Conservation (phyloP, 2,888 invertebrate genomes). For the Litoditis marina region DNA sequence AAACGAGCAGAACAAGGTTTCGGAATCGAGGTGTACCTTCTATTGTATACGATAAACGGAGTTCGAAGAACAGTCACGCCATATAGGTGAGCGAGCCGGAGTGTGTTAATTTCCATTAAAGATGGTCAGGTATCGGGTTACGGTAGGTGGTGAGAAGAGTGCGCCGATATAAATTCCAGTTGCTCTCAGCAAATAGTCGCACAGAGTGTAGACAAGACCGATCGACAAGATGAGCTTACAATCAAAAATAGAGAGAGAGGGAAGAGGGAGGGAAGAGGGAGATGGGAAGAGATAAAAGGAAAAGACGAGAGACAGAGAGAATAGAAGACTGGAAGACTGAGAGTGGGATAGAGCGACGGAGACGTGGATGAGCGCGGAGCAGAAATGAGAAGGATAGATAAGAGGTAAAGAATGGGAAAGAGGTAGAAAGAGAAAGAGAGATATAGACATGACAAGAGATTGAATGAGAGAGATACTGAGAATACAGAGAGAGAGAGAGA, state of each 20-base stretch:
- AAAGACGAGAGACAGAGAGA: slow-evolving; percentile 4
- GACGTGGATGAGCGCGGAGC: not conserved
- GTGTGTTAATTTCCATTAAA: too few relatives aligned
- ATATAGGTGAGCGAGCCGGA: too few relatives aligned
- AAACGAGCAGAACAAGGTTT: not conserved
- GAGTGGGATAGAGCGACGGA: not conserved
- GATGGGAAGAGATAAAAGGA: slow-evolving; percentile 1
- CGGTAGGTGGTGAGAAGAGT: slow-evolving; percentile 5
- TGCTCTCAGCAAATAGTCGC: slow-evolving; percentile 3
- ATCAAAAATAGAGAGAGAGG: slow-evolving; percentile 1
- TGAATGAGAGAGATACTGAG: slow-evolving; percentile 53
- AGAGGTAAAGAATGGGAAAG: not conserved
- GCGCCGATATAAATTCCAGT: slow-evolving; percentile 18
- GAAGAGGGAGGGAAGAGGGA: not conserved
- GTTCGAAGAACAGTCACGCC: too few relatives aligned
- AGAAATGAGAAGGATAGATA: slow-evolving; percentile 2
- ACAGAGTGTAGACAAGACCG: not conserved
- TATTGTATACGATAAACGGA: too few relatives aligned
- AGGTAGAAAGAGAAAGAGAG: not conserved
- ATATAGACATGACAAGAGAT: not conserved
- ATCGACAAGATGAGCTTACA: not conserved
- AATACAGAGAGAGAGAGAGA: slow-evolving; percentile 1
- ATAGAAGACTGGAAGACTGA: not conserved
- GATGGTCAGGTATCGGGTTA: slow-evolving; percentile 7
- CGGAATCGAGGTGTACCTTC: too few relatives aligned